These are phyloP conservation scores for Apaloderma vittatum DNA, from an alignment of 2,113 vertebrate species.

Conservation along the genomic window DNA sequence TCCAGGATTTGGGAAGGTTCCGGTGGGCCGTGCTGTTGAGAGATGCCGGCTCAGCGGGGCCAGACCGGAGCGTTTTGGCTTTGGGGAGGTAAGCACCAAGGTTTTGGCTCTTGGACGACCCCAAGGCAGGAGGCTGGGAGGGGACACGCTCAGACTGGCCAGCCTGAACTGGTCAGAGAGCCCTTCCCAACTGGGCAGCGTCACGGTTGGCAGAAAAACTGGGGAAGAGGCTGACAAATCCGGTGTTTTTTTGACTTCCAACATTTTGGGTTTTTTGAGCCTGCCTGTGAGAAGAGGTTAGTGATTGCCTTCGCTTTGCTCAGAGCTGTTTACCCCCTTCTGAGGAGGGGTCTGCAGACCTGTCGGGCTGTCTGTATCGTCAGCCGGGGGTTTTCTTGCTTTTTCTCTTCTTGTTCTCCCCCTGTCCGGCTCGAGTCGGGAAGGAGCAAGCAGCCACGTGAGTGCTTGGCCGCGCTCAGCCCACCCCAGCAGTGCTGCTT, in stretches of 20 bases:
- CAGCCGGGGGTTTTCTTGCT: background rate
- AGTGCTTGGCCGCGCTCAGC: background rate
- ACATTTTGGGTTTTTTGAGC: background rate
- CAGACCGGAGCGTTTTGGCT: too few species aligned
- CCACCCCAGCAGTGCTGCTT: background rate
- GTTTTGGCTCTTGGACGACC: too few species aligned
- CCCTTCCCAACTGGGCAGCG: too few species aligned
- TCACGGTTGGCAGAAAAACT: background rate
- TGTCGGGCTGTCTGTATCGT: background rate
- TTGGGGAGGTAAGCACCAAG: too few species aligned
- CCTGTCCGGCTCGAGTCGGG: accelerated
- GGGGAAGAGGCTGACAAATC: background rate
- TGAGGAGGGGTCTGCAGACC: too few species aligned
- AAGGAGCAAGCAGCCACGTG: accelerated
- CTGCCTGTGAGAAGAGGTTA: background rate
- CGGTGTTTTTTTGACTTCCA: background rate
- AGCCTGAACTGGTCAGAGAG: too few species aligned
- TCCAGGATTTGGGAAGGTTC: background rate
- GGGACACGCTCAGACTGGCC: too few species aligned
- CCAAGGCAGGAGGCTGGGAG: too few species aligned
- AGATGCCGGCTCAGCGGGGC: too few species aligned
- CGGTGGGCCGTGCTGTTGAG: background rate
- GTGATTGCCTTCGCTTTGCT: background rate
- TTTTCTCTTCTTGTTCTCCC: background rate
- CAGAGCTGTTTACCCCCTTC: background rate